Conservation (phyloP, 92 coral and sea anemone species). For the Porites rus region DNA sequence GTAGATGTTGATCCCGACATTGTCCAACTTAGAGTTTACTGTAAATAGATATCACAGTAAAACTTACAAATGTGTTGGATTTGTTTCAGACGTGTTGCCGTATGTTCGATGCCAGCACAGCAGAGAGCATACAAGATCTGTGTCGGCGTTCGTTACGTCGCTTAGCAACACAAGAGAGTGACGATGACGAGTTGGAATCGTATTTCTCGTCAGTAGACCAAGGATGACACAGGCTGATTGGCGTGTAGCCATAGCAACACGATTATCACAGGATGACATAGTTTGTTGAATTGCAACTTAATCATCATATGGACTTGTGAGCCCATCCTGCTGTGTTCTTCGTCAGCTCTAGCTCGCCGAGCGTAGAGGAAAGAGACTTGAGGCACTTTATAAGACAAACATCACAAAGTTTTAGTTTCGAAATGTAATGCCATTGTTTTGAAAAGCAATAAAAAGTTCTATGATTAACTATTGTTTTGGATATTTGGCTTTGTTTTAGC, state of each 20-base stretch:
- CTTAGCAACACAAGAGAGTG: conserved; percentile 77
- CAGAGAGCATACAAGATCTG: conserved; percentile 78
- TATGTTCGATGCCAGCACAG: conserved; percentile 72
- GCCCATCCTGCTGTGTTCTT: background rate
- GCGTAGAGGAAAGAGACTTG: background rate
- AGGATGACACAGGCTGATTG: conserved; percentile 38
- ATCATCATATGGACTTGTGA: background rate
- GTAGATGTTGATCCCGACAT: too few relatives aligned
- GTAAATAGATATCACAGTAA: background rate
- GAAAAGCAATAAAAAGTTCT: conserved; percentile 13
- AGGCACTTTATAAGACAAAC: background rate
- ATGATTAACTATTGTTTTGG: too few relatives aligned
- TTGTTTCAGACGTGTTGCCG: conserved; percentile 73
- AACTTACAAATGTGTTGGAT: background rate
- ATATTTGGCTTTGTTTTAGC: too few relatives aligned
- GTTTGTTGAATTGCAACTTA: background rate
- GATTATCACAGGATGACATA: background rate
- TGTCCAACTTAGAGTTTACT: background rate
- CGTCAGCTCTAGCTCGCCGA: conserved; percentile 8
- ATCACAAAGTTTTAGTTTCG: background rate
- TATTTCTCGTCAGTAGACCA: conserved; percentile 36
- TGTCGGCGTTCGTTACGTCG: conserved; percentile 84
- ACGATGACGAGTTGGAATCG: conserved; percentile 38
- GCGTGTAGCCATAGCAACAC: background rate
- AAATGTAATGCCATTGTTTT: background rate